A percentile compares a stretch with the other conserved stretches of the same genome.
phyloP scores from a whole-genome alignment of 2,888 invertebrate genomes.

The Sycophila texana region DNA sequence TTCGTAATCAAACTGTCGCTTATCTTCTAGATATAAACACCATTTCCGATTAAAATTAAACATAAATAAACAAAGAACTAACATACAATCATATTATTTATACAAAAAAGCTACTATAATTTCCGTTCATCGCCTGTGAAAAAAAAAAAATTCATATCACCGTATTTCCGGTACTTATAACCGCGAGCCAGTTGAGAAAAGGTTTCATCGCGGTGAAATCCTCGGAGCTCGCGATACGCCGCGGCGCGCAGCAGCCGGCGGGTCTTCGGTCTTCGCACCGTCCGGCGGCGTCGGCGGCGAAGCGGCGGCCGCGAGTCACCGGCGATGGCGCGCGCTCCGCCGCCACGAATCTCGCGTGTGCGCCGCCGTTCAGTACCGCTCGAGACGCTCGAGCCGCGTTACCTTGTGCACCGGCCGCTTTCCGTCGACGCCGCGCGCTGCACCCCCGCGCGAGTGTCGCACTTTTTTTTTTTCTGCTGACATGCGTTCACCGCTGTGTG shows the following conservation, averaged over 20 bases:
- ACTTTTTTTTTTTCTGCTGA: background rate
- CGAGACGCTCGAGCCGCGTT: conserved; percentile 48
- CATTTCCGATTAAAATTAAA: too few relatives aligned
- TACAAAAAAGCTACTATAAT: too few relatives aligned
- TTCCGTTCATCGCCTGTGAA: too few relatives aligned
- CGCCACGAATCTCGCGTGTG: background rate
- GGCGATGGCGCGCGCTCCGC: conserved; percentile 12
- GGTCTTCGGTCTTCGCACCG: background rate
- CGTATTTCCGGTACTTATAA: too few relatives aligned
- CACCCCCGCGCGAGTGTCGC: background rate
- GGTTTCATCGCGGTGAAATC: background rate
- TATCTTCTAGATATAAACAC: too few relatives aligned
- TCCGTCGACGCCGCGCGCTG: conserved; percentile 1
- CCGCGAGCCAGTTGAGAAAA: background rate
- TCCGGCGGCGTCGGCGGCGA: conserved; percentile 17
- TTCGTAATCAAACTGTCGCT: too few relatives aligned
- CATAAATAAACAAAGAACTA: too few relatives aligned
- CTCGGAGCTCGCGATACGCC: background rate
- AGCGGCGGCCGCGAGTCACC: background rate
- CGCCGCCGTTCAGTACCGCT: conserved; percentile 39
- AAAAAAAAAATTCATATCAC: too few relatives aligned
- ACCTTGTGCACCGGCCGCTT: conserved; percentile 6
- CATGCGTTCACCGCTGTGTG: background rate
- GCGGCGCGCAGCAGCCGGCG: background rate
- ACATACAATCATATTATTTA: too few relatives aligned